phyloP scores from a whole-genome alignment of 2,113 vertebrate species.

The Channa maculata region DNA sequence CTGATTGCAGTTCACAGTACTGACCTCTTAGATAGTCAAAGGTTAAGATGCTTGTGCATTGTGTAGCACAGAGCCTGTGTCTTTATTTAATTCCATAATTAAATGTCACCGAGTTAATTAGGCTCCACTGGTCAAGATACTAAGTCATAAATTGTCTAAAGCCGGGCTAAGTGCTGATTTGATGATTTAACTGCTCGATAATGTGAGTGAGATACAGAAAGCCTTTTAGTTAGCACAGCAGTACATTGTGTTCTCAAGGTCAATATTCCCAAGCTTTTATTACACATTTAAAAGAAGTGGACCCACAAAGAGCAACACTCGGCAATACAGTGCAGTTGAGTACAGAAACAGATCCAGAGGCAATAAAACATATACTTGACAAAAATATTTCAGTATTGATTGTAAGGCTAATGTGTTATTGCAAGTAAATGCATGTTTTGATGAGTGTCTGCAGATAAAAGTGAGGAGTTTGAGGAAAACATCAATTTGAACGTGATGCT shows the following conservation, averaged over 20 bases:
- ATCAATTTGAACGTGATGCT: not conserved
- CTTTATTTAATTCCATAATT: conserved; percentile 31
- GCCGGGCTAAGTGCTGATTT: not conserved
- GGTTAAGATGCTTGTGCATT: conserved; percentile 23
- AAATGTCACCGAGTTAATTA: conserved; percentile 56
- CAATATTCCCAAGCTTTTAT: not conserved
- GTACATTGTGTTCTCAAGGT: not conserved
- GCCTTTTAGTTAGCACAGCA: not conserved
- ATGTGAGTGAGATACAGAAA: not conserved
- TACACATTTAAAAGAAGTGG: not conserved
- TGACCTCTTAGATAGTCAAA: conserved; percentile 18
- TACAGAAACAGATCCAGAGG: too few species aligned
- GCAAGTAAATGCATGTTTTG: not conserved
- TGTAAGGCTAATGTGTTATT: too few species aligned
- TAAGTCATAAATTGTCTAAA: conserved; percentile 1
- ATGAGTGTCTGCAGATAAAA: not conserved
- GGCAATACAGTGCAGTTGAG: not conserved
- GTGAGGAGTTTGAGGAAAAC: not conserved
- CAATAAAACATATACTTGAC: not conserved
- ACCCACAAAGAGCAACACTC: not conserved
- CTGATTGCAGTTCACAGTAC: not conserved
- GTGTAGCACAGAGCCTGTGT: conserved; percentile 3
- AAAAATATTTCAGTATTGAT: not conserved
- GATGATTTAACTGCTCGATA: not conserved
- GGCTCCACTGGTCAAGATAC: conserved; percentile 12